phyloP scores from a whole-genome alignment of 2,797 vertebrate genomes.

The Fratercula arctica region DNA sequence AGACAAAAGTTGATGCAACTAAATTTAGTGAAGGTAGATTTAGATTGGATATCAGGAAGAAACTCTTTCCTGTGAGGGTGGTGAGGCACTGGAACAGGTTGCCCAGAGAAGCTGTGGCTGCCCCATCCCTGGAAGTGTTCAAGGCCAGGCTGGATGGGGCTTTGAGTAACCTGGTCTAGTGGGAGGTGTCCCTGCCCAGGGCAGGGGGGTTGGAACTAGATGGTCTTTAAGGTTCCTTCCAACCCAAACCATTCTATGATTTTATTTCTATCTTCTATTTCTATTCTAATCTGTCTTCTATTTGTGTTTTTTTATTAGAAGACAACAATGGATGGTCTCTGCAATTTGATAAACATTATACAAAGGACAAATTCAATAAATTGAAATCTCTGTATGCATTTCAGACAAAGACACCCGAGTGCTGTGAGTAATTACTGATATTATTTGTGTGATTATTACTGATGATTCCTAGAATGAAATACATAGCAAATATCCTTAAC shows the following conservation, averaged over 20 bases:
- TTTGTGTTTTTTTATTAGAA: conserved; percentile 74
- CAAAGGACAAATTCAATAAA: conserved; percentile 58
- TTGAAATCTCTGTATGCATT: conserved; percentile 76
- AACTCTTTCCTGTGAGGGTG: too few species aligned
- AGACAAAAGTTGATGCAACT: not conserved
- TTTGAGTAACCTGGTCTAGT: too few species aligned
- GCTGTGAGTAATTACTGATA: conserved; percentile 83
- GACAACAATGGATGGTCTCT: conserved; percentile 95
- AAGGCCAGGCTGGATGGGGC: too few species aligned
- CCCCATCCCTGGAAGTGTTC: too few species aligned
- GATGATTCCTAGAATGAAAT: not conserved
- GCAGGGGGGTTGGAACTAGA: too few species aligned
- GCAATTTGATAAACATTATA: conserved; percentile 90
- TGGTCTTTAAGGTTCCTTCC: too few species aligned
- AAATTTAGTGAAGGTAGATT: not conserved
- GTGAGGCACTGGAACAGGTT: too few species aligned
- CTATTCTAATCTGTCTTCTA: not conserved
- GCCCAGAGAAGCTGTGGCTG: too few species aligned
- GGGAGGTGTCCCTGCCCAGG: too few species aligned
- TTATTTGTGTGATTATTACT: not conserved
- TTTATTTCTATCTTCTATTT: not conserved
- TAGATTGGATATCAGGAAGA: too few species aligned
- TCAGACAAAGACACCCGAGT: conserved; percentile 79
- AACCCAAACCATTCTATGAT: too few species aligned
- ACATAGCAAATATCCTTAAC: not conserved